Percentiles rank a stretch among this genome's conserved stretches.
These are phyloP conservation scores for Notiomystis cincta DNA, from an alignment of 2,113 vertebrate species.

Conservation along the genomic window DNA sequence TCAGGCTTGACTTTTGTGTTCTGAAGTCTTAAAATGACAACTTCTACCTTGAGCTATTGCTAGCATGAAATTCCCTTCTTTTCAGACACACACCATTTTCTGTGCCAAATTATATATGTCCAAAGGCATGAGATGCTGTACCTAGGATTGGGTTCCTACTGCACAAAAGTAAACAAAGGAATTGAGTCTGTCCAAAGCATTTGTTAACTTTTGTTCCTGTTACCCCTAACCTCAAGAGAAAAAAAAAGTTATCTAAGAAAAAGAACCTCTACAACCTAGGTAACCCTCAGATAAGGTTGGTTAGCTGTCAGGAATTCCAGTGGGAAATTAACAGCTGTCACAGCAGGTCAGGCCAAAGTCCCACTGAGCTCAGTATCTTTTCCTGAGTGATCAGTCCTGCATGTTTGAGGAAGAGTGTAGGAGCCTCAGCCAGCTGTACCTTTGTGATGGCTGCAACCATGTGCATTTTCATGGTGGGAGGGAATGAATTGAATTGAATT, in stretches of 20 bases:
- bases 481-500: fast-evolving
- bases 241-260: not conserved
- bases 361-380: not conserved
- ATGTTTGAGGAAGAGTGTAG: not conserved
- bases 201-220: not conserved
- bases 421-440: not conserved
- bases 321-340: not conserved
- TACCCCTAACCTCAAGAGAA: not conserved
- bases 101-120: not conserved
- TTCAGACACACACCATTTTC: not conserved
- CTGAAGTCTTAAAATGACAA: not conserved
- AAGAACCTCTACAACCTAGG: not conserved
- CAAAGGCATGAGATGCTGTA: not conserved
- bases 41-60: not conserved
- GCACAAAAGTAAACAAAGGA: not conserved
- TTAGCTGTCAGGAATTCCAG: not conserved
- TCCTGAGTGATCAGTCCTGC: not conserved
- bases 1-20: not conserved
- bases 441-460: not conserved
- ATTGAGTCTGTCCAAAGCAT: not conserved
- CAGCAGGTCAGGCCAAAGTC: not conserved
- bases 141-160: fast-evolving
- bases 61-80: not conserved
- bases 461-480: not conserved
- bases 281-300: not conserved